Evolutionary conservation across 2,888 invertebrate genomes (phyloP), one percentile per base, ranked within the genome.

Genomic region (Pristionchus exspectatus): DNA sequence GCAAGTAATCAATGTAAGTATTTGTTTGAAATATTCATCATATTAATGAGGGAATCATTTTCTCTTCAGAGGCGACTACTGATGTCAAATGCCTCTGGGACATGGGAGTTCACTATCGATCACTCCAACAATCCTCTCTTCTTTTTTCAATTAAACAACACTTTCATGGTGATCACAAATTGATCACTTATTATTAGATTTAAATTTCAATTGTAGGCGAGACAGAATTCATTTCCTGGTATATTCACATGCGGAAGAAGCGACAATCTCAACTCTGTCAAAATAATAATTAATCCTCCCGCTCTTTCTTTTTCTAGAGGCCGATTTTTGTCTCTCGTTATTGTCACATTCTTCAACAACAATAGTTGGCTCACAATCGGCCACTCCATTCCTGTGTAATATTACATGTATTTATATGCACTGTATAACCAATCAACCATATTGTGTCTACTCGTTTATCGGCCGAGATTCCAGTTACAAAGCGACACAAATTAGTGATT

Each of bases 391-490:
- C 9, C 44, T 12, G 24, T 59, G 59, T 59, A 24, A 5, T 24
- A 59, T 59, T 21, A 5, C 59, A 59, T 69, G 69, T 38, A 38
- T 38, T 2, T 69, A 69, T 27, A n/a, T 69, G 69, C 7, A 69
- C 69, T 69, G 69, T 50, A 50, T 50, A 50, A 50, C 44, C 69
- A 69, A 24, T 27, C 14, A 18, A 63, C 24, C n/a, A 24, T 14
- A 27, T 72, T 72, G 72, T 72, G 72, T 72, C 72, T 72, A 72
- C 72, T 72, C 72, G 33, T 72, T 72, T 72, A 72, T 72, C 72
- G 33, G 30, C 72, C 72, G 72, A 72, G 72, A 72, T 72, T 72
- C 72, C 33, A 30, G 30, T 72, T 30, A 72, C 4, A 72, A 72
- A 72, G 72, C 33, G 69, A 69, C 69, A 69, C 69, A 27, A 27